A percentile compares a stretch with the other conserved stretches of the same genome.
phyloP scores from a whole-genome alignment of 2,888 invertebrate species.

The Ennomos fuscantarius region DNA sequence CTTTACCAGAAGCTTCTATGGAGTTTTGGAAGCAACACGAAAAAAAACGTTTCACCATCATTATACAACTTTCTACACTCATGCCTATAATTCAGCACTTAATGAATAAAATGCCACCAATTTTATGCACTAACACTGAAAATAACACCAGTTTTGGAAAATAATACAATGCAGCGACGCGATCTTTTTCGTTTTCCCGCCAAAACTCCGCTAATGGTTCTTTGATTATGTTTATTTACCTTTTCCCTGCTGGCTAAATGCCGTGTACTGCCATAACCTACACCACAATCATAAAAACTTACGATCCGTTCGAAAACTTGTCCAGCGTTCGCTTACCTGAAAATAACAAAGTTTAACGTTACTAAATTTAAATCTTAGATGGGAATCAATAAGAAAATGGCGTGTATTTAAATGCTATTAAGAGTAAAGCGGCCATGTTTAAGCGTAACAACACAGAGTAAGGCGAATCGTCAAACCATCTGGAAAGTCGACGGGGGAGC shows the following conservation, averaged over 20 bases:
- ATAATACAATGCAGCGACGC: too few species aligned
- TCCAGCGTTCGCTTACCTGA: conserved; percentile 53
- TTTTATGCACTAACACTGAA: too few species aligned
- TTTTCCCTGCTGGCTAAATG: conserved; percentile 2
- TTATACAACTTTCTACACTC: too few species aligned
- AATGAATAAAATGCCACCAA: too few species aligned
- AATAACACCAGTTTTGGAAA: too few species aligned
- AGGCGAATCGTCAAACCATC: conserved; percentile 61
- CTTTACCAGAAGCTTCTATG: too few species aligned
- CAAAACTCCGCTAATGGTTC: conserved; percentile 49
- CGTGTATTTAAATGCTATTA: conserved; percentile 45
- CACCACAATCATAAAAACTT: not conserved
- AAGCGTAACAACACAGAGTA: conserved; percentile 51
- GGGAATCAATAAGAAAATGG: conserved; percentile 29
- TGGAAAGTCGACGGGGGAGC: conserved; percentile 62
- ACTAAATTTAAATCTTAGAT: conserved; percentile 18
- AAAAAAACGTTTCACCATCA: too few species aligned
- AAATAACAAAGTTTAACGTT: conserved; percentile 46
- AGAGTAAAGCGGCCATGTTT: conserved; percentile 57
- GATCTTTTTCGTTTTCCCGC: too few species aligned
- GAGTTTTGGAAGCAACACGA: too few species aligned
- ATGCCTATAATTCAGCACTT: too few species aligned
- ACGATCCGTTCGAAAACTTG: conserved; percentile 10
- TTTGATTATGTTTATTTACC: conserved; percentile 35
- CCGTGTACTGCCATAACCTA: not conserved